Evolutionary conservation across 2,888 invertebrate species (phyloP).

Genomic region (Epinotia demarniana): DNA sequence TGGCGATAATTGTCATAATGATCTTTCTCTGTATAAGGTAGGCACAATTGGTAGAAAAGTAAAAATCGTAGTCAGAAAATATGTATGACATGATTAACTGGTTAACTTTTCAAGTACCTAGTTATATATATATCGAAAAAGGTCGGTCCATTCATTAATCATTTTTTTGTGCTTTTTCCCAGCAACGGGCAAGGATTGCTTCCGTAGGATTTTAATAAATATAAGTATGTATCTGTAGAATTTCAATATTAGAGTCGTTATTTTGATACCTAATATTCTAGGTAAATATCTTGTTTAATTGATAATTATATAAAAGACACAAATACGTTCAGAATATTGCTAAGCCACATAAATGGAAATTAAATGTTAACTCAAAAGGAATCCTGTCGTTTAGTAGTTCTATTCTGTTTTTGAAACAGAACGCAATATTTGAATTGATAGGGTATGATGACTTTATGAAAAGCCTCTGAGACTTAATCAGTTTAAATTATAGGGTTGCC

Average conservation of each 20-base stretch:
- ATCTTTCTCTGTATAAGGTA: neutral
- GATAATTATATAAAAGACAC: no score
- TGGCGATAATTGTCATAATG: neutral
- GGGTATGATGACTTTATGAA: constrained; percentile 10
- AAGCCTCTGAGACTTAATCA: constrained; percentile 4
- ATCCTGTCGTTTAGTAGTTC: no score
- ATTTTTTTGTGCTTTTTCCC: neutral
- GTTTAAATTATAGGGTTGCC: constrained; percentile 25
- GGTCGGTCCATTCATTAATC: constrained; percentile 15
- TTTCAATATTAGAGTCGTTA: no score
- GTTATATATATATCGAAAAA: constrained; percentile 4
- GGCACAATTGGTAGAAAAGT: neutral
- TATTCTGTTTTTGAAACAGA: no score
- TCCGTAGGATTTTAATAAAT: neutral
- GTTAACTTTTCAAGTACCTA: neutral
- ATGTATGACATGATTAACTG: constrained; percentile 19
- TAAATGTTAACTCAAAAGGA: no score
- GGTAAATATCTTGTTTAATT: no score
- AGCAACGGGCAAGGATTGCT: constrained; percentile 8
- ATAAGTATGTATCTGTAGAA: no score
- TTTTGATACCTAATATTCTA: no score
- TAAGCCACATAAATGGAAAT: no score
- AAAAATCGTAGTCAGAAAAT: constrained; percentile 1
- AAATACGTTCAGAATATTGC: no score
- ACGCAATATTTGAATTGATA: constrained; percentile 1